These are phyloP conservation scores for Leptoclinus maculatus DNA, from an alignment of 2,797 vertebrate species.

Conservation along the genomic window DNA sequence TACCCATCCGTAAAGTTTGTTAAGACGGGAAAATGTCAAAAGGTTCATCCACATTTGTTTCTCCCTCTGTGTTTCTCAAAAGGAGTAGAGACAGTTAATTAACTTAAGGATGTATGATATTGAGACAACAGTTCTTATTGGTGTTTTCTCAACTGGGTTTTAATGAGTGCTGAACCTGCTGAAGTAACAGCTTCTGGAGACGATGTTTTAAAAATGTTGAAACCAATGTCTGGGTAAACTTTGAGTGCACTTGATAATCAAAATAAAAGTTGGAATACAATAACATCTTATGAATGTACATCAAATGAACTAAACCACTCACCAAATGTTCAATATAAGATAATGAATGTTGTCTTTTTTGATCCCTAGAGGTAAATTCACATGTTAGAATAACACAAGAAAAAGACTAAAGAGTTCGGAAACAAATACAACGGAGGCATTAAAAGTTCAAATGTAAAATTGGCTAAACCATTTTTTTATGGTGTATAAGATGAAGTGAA, in stretches of 20 bases:
- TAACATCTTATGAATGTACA: not conserved
- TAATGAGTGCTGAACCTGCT: not conserved
- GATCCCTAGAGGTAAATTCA: not conserved
- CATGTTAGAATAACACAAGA: not conserved
- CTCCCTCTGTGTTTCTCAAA: not conserved
- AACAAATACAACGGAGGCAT: not conserved
- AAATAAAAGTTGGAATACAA: not conserved
- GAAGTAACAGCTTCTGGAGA: not conserved
- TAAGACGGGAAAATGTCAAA: not conserved
- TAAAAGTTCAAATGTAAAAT: not conserved
- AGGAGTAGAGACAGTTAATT: not conserved
- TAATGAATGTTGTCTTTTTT: not conserved
- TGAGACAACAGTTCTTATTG: not conserved
- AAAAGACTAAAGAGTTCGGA: not conserved
- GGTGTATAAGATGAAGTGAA: not conserved
- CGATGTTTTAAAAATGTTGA: not conserved
- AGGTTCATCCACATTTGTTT: not conserved
- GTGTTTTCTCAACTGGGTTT: not conserved
- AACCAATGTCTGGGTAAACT: not conserved
- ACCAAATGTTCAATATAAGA: not conserved
- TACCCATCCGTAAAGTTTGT: not conserved
- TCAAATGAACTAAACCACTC: not conserved
- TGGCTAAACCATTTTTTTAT: not conserved
- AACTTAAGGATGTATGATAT: not conserved
- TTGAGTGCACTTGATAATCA: not conserved